phyloP scores from a whole-genome alignment of 35 echinoderm and acorn worm species.

The Strongylocentrotus purpuratus region DNA sequence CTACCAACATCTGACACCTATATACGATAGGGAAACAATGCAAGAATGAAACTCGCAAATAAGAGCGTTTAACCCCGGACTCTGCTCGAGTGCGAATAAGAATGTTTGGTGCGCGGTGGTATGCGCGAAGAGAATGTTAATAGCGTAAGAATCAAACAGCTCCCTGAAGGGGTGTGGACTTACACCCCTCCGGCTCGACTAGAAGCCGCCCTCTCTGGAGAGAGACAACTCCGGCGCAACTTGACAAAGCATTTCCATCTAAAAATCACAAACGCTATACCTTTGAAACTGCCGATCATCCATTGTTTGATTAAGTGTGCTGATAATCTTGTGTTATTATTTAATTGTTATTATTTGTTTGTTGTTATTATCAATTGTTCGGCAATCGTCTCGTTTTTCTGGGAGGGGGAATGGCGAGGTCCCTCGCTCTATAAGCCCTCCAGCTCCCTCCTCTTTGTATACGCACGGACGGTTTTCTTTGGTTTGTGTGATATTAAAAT shows the following conservation, averaged over 20 bases:
- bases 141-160: neutral
- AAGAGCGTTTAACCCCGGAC: constrained; percentile 31
- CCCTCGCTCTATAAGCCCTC: neutral
- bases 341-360: neutral
- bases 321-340: constrained; percentile 13
- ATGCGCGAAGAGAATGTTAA: neutral
- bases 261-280: neutral
- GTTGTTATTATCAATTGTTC: neutral
- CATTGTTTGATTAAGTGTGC: neutral
- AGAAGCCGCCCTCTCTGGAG: neutral
- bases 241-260: neutral
- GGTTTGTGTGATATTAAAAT: neutral
- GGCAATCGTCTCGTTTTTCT: neutral
- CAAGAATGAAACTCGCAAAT: neutral
- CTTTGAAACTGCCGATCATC: constrained; percentile 8
- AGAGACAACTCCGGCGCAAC: constrained; percentile 7
- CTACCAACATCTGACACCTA: constrained; percentile 19
- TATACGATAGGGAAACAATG: constrained; percentile 13
- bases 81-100: neutral
- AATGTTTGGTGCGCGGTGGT: constrained; percentile 24
- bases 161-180: constrained; percentile 18
- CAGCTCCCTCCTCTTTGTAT: neutral
- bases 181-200: constrained; percentile 16
- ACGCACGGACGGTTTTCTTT: neutral
- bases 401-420: neutral